Base-by-base conservation (phyloP, 23 tunicate genomes). In the Diplosoma virens region DNA sequence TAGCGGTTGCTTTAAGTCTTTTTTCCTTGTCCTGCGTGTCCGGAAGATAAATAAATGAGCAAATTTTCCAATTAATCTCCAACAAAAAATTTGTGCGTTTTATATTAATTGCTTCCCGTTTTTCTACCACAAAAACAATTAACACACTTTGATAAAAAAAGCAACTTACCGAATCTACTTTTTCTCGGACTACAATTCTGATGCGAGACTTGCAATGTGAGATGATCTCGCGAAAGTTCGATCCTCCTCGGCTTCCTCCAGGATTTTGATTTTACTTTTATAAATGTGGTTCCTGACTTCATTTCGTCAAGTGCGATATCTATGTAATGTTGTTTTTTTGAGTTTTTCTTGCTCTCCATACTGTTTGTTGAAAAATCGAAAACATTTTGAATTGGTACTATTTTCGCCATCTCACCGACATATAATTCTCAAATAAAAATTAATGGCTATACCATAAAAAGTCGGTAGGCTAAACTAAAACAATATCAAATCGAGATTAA, bases 221-320 rank as follows among this genome's bases (percentile, higher is more conserved):
- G 72, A 61, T 84, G 89, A 33, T 84, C 89, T 41, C 56, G 80
- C 21, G 82, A 84, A 28, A 84, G 79, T 37, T 84, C 59, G 0
- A 84, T 36, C 47, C 56, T 71, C 6, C 89, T 71, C 16, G 71
- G 68, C 31, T 69, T 69, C 36, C 45, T 54, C 82, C 82, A 84
- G 11, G 47, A 23, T 33, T 52, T 54, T 24, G 89, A 77, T 37
- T 45, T 34, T 22, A 74, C 64, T 58, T 84, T 84, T n/a, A 77
- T 32, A 55, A 84, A 84, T 32, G 41, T 32, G 4, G 59, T 45
- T 29, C 89, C 89, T 0, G 36, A 50, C 36, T 84, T 82, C 89
- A 84, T 84, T 30, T 66, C 82, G 33, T 20, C 33, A 22, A 84
- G 72, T 0, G 89, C 81, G 73, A 84, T 84, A 47, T 84, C 89